Evolutionary conservation across 2,888 invertebrate species (phyloP), one percentile per base, ranked within the genome.

Genomic region (Cyclophora albipunctata): DNA sequence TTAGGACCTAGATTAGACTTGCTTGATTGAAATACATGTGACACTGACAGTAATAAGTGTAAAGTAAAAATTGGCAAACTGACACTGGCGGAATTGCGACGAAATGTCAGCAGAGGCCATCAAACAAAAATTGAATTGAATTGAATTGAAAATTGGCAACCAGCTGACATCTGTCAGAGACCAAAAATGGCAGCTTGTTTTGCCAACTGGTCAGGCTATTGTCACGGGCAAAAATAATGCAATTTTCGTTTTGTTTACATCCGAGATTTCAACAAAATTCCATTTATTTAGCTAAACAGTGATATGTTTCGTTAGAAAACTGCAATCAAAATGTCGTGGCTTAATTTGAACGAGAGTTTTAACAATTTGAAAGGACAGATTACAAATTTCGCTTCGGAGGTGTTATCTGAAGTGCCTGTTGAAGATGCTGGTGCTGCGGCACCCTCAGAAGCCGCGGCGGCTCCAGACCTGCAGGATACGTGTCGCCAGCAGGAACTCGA

Each of bases 331-430:
- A 93, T 93, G 92, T 91, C 93, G 78, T 93, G 93, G 93, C 85
- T 93, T 54, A 91, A 91, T 76, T 70, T 90, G 53, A 93, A 93
- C 77, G 90, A 91, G 67, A 91, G 91, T 84, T 84, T 92, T 62
- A 91, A 81, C 73, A 92, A 90, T 81, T 84, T 97, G 60, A 96
- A 96, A 80, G 97, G 96, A 62, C 97, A 97, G 89, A 91, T 97
- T 69, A 92, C 93, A 40, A 96, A 91, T 86, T 94, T 97, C 70
- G 96, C 97, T 53, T 95, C 94, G 77, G 96, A 96, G 84, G 96
- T 97, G 65, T 90, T 97, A 73, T 92, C 94, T 59, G 96, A 96
- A 67, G 91, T 90, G 58, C 89, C 90, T 67, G 90, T 86, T 53
- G 92, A 92, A 68, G 75, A 77, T 64, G 56, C 62, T 51, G 69